These are phyloP conservation scores for Ectropis crepuscularia DNA, from an alignment of 2,888 invertebrate species.

Conservation along the genomic window DNA sequence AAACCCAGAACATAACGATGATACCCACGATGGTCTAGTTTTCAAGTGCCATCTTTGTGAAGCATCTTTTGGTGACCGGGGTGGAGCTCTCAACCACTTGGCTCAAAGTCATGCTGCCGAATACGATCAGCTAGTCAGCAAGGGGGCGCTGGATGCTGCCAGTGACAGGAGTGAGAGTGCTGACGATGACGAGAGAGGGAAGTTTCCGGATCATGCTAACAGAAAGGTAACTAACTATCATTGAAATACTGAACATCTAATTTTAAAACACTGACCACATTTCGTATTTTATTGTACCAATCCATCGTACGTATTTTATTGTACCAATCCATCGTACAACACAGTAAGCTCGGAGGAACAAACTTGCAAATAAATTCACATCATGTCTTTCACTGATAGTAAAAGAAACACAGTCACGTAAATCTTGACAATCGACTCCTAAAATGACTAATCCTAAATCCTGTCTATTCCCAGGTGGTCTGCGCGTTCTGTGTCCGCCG, in stretches of 20 bases:
- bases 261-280: too few species aligned
- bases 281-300: too few species aligned
- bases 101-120: conserved; percentile 90
- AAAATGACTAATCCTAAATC: neutral
- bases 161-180: conserved; percentile 88
- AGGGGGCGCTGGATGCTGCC: conserved; percentile 87
- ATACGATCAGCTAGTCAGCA: conserved; percentile 92
- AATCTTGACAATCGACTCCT: too few species aligned
- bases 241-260: neutral
- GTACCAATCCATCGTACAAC: too few species aligned
- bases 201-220: conserved; percentile 94
- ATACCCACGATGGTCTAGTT: conserved; percentile 86
- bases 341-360: too few species aligned
- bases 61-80: conserved; percentile 91
- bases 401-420: too few species aligned
- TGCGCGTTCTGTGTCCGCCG: conserved; percentile 97
- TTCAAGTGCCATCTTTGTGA: conserved; percentile 98
- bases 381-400: too few species aligned
- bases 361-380: too few species aligned
- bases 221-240: conserved; percentile 86
- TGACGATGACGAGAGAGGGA: conserved; percentile 88
- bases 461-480: conserved; percentile 84
- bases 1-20: conserved; percentile 62
- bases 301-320: too few species aligned
- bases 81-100: conserved; percentile 93